Base-by-base conservation (phyloP, 2,888 invertebrate species). In the Petrolisthes manimaculis region DNA sequence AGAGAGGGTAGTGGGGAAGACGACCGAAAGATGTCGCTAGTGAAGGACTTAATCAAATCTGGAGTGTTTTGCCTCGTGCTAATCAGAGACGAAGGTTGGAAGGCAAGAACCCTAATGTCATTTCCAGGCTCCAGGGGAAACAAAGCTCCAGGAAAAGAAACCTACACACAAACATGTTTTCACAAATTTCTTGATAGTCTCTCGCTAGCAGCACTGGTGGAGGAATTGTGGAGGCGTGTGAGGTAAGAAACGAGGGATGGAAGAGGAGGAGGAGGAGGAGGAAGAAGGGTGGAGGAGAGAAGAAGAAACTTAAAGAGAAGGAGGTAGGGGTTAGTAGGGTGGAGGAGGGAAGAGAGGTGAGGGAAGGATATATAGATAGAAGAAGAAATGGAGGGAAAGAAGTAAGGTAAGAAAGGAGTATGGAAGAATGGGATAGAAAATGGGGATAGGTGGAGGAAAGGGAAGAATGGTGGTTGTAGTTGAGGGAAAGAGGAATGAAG, bases 31-130 rank as follows among this genome's bases (percentile, higher is more conserved):
- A 87, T 87, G 87, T 83, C 87, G 78, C 55, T 79, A 69, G 87
- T 87, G 87, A 87, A 87, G 87, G 83, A 71, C 87, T 87, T 87
- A 87, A 87, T 87, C 87, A 87, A 87, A 87, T 87, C 87, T 87
- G 83, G 87, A 87, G 87, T 87, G 87, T 87, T 87, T 87, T 87
- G n/a, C 87, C 83, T 83, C 61, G 21, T 71, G 79, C 87, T 87
- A 87, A 87, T 87, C 87, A 87, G 87, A 83, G 79, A 83, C 83
- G 87, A 83, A 84, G 87, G 87, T 80, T 87, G 87, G 83, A 79
- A 83, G 37, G 87, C 87, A 87, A 87, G 87, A 87, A 87, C 77
- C 83, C 83, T 87, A 84, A 87, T 87, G 87, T 87, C 87, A 87
- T 87, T 87, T 84, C 87, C 87, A 87, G 75, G 79, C 83, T 83